These are phyloP conservation scores for Leucoraja erinaceus DNA, from an alignment of 2,113 vertebrate species.

Conservation along the genomic window DNA sequence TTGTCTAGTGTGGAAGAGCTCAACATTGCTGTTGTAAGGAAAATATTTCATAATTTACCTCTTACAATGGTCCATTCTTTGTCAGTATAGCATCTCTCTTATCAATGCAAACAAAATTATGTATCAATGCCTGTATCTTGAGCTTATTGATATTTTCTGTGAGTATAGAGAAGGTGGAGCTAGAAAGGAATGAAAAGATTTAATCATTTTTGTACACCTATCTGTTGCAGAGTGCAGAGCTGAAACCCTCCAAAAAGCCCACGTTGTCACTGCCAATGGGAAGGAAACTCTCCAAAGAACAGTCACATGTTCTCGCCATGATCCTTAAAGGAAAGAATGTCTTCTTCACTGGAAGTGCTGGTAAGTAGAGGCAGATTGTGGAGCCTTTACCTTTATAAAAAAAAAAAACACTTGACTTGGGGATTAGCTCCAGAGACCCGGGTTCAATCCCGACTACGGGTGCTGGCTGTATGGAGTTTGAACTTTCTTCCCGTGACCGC, in stretches of 20 bases:
- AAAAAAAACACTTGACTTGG: not conserved
- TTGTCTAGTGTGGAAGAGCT: not conserved
- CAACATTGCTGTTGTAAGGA: not conserved
- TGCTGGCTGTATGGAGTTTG: no score
- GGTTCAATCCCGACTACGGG: no score
- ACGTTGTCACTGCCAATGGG: constrained; percentile 52
- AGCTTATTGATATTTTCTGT: no score
- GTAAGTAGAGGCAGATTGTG: constrained; percentile 48
- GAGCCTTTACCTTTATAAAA: not conserved
- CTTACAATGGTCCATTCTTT: no score
- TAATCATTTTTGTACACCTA: not conserved
- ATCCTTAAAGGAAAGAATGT: constrained; percentile 78
- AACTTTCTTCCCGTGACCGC: no score
- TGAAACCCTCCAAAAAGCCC: constrained; percentile 63
- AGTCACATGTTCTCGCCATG: constrained; percentile 68
- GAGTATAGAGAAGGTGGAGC: not conserved
- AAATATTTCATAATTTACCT: not conserved
- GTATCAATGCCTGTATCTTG: no score
- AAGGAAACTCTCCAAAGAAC: constrained; percentile 72
- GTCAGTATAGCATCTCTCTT: no score
- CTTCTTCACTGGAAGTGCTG: constrained; percentile 95
- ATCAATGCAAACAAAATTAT: no score
- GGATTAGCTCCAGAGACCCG: no score
- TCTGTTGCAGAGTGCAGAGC: constrained; percentile 52
- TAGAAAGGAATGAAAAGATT: not conserved